Base-by-base conservation (phyloP, 2,113 vertebrate genomes). In the Beaufortia kweichowensis region DNA sequence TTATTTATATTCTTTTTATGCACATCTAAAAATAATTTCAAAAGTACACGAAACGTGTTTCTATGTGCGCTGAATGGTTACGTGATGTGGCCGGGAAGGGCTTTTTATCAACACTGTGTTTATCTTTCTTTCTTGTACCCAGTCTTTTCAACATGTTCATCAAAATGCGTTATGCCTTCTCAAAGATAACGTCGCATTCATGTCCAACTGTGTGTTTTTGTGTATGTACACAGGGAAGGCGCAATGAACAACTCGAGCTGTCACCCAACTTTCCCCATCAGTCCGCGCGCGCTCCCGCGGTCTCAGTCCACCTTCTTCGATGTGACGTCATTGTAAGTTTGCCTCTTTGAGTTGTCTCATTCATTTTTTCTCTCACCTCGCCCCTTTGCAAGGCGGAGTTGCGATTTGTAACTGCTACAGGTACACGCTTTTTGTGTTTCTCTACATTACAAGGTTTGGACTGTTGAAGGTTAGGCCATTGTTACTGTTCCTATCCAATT, bases 271-370 rank as follows among this genome's bases (percentile, higher is more conserved):
- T 21, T 50, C 43, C 26, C 43, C 10, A 28, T 46, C 35, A n/a
- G 64, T 19, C 15, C 43, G 12, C 4, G 0, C 15, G 43, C 6
- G 48, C 19, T 50, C 5, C 17, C 4, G 15, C 48, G 12, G 48
- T 8, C 75, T 8, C 56, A 6, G 21, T 55, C 10, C 46, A 21
- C 43, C 4, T 8, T 15, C 28, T 68, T 63, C 21, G 55, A 6
- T 9, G 66, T 69, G 48, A 55, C 53, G n/a, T 70, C 60, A 28
- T 56, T 57, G 79, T 81, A 77, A 81, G 79, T 75, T 26, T 31
- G 53, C 23, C 31, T 56, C n/a, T 29, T 57, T 5, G 14, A 23
- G 14, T n/a, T 46, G 57, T 21, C 1, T 41, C 3, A 9, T 68
- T 53, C n/a, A 28, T 15, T 46, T 55, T 43, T 43, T 26, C 9